phyloP scores from a whole-genome alignment of 2,888 invertebrate genomes.

The Cantharis rustica region DNA sequence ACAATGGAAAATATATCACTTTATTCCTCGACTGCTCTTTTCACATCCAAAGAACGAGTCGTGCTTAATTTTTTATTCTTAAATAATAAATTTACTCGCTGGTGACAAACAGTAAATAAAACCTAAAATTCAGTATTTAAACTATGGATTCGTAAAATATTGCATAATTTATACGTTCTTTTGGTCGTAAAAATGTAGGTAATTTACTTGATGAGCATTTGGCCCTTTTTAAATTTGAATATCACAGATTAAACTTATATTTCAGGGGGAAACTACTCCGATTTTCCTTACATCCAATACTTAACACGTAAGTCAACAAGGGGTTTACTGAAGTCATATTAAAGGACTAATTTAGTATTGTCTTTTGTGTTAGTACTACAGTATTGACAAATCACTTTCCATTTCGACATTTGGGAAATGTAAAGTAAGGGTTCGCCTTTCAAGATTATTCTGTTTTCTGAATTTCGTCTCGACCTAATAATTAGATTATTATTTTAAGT shows the following conservation, averaged over 20 bases:
- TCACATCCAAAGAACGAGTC: constrained; percentile 8
- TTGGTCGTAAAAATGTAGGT: neutral
- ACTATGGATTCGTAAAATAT: neutral
- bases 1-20: constrained; percentile 33
- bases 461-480: neutral
- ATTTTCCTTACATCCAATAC: constrained; percentile 68
- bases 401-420: neutral
- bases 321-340: neutral
- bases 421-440: neutral
- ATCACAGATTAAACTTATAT: constrained; percentile 43
- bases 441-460: neutral
- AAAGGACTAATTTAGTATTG: neutral
- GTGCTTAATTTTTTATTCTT: constrained; percentile 13
- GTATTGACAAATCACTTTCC: neutral
- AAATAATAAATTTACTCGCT: neutral
- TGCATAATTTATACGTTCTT: neutral
- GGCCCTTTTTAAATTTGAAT: constrained; percentile 28
- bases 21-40: constrained; percentile 23
- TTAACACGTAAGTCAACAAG: constrained; percentile 64
- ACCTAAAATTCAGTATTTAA: neutral
- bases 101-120: neutral
- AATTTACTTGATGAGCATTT: constrained; percentile 26
- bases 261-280: constrained; percentile 67
- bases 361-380: neutral
- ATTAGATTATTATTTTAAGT: neutral